Percentiles rank a stretch among this genome's conserved stretches.
These are phyloP conservation scores for Clunio marinus DNA, from an alignment of 2,888 invertebrate genomes.

Conservation along the genomic window DNA sequence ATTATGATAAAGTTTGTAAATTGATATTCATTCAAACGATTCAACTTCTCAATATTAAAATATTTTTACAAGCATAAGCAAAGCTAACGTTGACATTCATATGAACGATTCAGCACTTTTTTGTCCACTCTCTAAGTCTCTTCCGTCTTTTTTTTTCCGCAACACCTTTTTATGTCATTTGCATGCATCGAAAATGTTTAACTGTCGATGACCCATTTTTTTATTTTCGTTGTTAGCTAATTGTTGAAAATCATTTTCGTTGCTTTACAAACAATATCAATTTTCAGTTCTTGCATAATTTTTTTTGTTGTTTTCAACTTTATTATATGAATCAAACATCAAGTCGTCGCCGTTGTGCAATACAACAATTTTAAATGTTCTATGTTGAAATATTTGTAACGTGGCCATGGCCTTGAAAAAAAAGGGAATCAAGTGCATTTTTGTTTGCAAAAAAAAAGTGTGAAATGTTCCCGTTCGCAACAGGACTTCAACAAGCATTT, in stretches of 20 bases:
- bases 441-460: constrained; percentile 1
- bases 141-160: constrained; percentile 27
- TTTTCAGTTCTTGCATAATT: constrained; percentile 2
- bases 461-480: constrained; percentile 6
- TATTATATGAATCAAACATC: constrained; percentile 3
- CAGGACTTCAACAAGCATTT: constrained; percentile 13
- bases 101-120: constrained; percentile 5
- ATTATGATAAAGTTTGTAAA: neutral
- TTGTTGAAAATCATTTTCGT: constrained; percentile 33
- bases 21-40: neutral
- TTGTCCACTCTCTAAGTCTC: neutral
- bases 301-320: neutral
- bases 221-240: constrained; percentile 31
- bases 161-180: neutral
- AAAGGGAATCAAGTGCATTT: constrained; percentile 16
- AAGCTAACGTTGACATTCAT: neutral
- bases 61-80: neutral
- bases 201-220: constrained; percentile 34
- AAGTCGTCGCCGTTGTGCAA: constrained; percentile 1
- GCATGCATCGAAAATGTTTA: neutral
- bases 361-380: constrained; percentile 5
- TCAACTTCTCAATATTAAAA: constrained; percentile 9
- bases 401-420: constrained; percentile 25
- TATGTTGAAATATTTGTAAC: neutral
- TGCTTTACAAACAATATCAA: constrained; percentile 8